Base-by-base conservation (phyloP, 2,113 vertebrate species). In the Sterna hirundo region DNA sequence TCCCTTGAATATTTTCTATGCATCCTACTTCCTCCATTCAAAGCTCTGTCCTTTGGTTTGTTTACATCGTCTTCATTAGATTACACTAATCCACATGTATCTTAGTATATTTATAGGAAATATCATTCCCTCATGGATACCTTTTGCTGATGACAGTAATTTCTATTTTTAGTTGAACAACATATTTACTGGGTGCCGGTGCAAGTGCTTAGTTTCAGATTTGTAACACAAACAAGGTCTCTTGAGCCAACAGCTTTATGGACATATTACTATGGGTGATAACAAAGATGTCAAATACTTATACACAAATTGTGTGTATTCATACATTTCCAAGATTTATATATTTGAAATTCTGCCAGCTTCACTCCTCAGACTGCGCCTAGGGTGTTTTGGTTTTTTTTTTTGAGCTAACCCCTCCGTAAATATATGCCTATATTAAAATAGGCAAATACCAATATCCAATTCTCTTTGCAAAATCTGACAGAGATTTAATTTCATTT, bases 161-260 rank as follows among this genome's bases (percentile, higher is more conserved):
- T 93, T 95, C 97, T 97, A 97, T 97, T 95, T 97, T 96, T 97
- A 98, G 90, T 46, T 95, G 54, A 93, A 91, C 60, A 18, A 64
- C 83, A 85, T 95, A 88, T 93, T 96, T 91, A 90, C 78, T 38
- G 55, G 62, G 49, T 2, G 8, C 78, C 34, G 44, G 42, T 76
- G 16, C 88, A 60, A 83, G 88, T 86, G 51, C 89, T 96, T 46
- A 38, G 57, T 95, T 96, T 95, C 87, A 95, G 51, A 81, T 87
- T 69, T 76, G 49, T 55, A 90, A 78, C 27, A 19, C n/a, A 89
- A 55, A 52, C 60, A 58, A 74, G 44, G 62, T 94, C 90, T 70
- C 52, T 74, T 27, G 15, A 87, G 64, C 60, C 68, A 86, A 34
- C 20, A 86, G 42, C n/a, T 83, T 61, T 81, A 30, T 30, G 3